phyloP scores from a whole-genome alignment of 2,888 invertebrate genomes.

The Leucophenga montana region DNA sequence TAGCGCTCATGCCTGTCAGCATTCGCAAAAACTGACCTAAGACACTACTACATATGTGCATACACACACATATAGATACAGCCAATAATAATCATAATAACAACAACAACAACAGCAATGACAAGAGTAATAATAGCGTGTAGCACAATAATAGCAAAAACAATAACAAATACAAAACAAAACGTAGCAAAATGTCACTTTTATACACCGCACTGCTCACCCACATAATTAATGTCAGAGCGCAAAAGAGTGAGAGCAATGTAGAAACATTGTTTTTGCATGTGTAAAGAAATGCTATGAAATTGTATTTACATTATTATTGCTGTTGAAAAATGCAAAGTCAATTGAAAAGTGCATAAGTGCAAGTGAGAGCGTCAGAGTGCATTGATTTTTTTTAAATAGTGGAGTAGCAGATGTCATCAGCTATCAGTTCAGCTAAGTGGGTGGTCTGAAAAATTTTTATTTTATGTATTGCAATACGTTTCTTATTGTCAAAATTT shows the following conservation, averaged over 20 bases:
- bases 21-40: conserved; percentile 12
- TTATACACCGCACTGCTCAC: neutral
- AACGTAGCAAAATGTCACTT: neutral
- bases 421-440: no score
- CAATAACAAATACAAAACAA: neutral
- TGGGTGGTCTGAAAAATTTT: no score
- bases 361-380: no score
- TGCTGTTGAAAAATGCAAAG: no score
- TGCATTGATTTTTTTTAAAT: no score
- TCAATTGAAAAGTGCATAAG: no score
- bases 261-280: neutral
- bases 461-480: no score
- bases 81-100: conserved; percentile 7
- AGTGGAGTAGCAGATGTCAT: no score
- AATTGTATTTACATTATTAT: no score
- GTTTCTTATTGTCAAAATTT: no score
- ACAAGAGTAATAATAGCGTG: neutral
- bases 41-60: conserved; percentile 5
- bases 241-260: neutral
- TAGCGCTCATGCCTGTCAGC: neutral
- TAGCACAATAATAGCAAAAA: neutral
- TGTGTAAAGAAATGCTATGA: no score
- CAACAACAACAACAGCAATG: conserved; percentile 13
- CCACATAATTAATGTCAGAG: neutral
- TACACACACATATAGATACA: no score